Base-by-base conservation (phyloP, 2,113 vertebrate genomes). In the Brachypodius melanocephalos region DNA sequence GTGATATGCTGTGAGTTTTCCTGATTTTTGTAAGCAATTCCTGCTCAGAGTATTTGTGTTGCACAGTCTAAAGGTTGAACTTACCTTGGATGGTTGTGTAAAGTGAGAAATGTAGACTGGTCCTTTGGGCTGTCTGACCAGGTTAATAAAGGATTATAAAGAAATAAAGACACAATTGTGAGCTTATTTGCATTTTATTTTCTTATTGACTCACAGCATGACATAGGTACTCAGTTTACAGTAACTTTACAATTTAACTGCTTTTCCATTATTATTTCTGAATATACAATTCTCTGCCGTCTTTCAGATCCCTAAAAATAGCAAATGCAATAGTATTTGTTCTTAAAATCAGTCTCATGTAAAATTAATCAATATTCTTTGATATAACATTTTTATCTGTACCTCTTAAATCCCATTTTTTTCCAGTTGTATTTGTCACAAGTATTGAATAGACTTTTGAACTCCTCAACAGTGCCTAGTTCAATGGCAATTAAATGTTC, bases 171-270 rank as follows among this genome's bases (percentile, higher is more conserved):
- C 88, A 75, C 82, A 65, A 20, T 13, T 48, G 10, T 36, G 40
- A 85, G 45, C 24, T 91, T 75, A 55, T 68, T 93, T 72, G 59
- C 6, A 2, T 11, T 87, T 96, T 96, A 96, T 96, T 96, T 73
- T 80, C 51, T 71, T 38, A 28, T 40, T 20, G 7, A 78, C 17
- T 32, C 12, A 54, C 6, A 59, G 20, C 3, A 4, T 71, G 48
- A 93, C 48, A 82, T 9, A 63, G 26, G 16, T 59, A 75, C 15
- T 25, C 26, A 28, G 28, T 72, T 81, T 69, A 90, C 58, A 91
- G 7, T 54, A 65, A 68, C 75, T 73, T 82, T 68, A 72, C 62
- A 75, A 1, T 42, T 65, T 40, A 55, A 85, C n/a, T 26, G 6
- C 14, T 49, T 12, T 81, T 85, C 31, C 17, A 6, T 85, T 79